These are phyloP conservation scores for Stenodema calcarata DNA, from an alignment of 2,888 invertebrate genomes.

Conservation along the genomic window DNA sequence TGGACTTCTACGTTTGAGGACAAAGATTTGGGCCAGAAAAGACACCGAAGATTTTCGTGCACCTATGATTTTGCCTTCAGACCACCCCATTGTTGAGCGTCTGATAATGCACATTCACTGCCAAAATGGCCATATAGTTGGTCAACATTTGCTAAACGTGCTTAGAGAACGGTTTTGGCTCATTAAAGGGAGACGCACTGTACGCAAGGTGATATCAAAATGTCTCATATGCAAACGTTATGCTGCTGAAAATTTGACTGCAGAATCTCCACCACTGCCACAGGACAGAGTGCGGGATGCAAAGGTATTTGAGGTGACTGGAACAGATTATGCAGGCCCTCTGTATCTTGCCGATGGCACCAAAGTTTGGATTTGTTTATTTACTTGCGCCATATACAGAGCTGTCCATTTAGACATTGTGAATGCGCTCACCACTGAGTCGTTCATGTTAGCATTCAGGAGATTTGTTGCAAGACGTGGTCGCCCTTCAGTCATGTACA, in stretches of 20 bases:
- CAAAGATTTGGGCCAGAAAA: conserved; percentile 37
- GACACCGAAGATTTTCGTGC: conserved; percentile 42
- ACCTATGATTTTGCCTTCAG: conserved; percentile 40
- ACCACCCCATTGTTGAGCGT: conserved; percentile 24
- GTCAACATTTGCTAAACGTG: conserved; percentile 24
- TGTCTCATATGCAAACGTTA: conserved; percentile 55
- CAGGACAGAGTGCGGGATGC: conserved; percentile 34
- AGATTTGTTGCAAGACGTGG: conserved; percentile 60
- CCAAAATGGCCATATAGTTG: conserved; percentile 30
- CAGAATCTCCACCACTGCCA: conserved; percentile 54
- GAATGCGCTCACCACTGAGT: conserved; percentile 57
- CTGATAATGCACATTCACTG: conserved; percentile 24
- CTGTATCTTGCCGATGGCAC: conserved; percentile 45
- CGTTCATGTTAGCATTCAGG: conserved; percentile 59
- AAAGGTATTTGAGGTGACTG: conserved; percentile 59
- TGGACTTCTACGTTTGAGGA: conserved; percentile 26
- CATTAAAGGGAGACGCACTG: conserved; percentile 39
- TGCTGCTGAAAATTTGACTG: conserved; percentile 54
- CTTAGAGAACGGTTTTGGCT: conserved; percentile 51
- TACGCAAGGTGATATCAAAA: neutral
- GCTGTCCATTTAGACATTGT: conserved; percentile 61
- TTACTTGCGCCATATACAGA: conserved; percentile 61
- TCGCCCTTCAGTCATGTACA: conserved; percentile 58
- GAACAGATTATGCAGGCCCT: conserved; percentile 58
- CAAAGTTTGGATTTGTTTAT: conserved; percentile 60